A percentile compares a stretch with the other conserved stretches of the same genome.
These are phyloP conservation scores for Danaus chrysippus DNA, from an alignment of 2,888 invertebrate genomes.

Conservation along the genomic window DNA sequence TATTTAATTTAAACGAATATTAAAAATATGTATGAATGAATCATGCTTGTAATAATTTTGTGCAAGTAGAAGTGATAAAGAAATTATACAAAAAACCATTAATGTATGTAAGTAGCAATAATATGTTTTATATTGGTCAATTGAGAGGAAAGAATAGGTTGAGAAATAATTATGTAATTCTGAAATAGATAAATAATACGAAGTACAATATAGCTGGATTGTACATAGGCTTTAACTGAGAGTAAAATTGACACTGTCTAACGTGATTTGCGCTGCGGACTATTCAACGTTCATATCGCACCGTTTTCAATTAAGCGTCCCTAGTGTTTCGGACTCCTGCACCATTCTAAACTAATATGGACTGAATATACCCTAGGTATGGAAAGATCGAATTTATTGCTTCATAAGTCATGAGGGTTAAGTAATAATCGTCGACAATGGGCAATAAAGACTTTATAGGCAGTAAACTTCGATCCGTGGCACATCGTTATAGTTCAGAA, in stretches of 20 bases:
- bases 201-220: not conserved
- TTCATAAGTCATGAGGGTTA: slow-evolving; percentile 77
- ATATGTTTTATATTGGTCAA: too few relatives aligned
- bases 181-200: not conserved
- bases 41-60: too few relatives aligned
- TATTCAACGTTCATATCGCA: slow-evolving; percentile 1
- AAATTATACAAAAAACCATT: too few relatives aligned
- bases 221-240: not conserved
- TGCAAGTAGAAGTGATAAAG: too few relatives aligned
- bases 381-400: slow-evolving; percentile 74
- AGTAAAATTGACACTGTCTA: not conserved
- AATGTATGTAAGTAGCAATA: too few relatives aligned
- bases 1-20: too few relatives aligned
- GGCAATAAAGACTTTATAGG: slow-evolving; percentile 77
- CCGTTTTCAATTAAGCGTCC: slow-evolving; percentile 5
- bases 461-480: slow-evolving; percentile 72
- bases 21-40: too few relatives aligned
- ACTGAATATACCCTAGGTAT: slow-evolving; percentile 55
- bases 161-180: too few relatives aligned
- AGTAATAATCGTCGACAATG: slow-evolving; percentile 78
- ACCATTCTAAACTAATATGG: slow-evolving; percentile 31
- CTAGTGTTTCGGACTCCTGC: not conserved
- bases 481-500: slow-evolving; percentile 52
- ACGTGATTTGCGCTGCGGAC: slow-evolving; percentile 5
- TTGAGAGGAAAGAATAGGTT: too few relatives aligned